phyloP scores from a whole-genome alignment of 2,797 vertebrate species.

The Sebastolobus altivelis region DNA sequence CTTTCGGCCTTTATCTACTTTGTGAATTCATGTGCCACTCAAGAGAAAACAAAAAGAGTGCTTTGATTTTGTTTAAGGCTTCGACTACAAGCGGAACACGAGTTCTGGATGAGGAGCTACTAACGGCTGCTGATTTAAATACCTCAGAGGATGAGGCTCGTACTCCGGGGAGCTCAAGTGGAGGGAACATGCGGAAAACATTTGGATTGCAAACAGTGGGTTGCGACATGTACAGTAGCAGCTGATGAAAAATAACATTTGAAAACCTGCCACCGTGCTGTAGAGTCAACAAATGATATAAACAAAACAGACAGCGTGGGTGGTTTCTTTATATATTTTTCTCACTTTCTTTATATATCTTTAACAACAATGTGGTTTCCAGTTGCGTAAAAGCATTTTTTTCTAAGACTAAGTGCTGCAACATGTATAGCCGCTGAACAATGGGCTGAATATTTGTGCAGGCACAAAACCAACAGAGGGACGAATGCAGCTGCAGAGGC shows the following conservation, averaged over 20 bases:
- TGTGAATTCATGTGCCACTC: constrained; percentile 66
- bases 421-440: constrained; percentile 14
- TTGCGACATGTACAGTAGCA: constrained; percentile 22
- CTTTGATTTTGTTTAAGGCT: constrained; percentile 57
- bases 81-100: constrained; percentile 40
- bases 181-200: constrained; percentile 45
- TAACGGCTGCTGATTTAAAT: constrained; percentile 60
- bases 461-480: not conserved
- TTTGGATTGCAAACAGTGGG: constrained; percentile 42
- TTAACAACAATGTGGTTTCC: constrained; percentile 20
- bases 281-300: constrained; percentile 33
- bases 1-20: constrained; percentile 69
- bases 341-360: constrained; percentile 5
- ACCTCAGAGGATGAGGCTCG: constrained; percentile 49
- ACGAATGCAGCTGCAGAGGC: not conserved
- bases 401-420: not conserved
- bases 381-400: constrained; percentile 1
- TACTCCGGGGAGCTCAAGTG: constrained; percentile 26
- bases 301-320: constrained; percentile 19
- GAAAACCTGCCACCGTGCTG: constrained; percentile 11
- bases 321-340: constrained; percentile 4
- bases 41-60: constrained; percentile 44
- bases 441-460: not conserved
- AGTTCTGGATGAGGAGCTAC: constrained; percentile 45
- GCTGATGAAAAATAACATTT: constrained; percentile 24